phyloP scores from a whole-genome alignment of 1,140 invertebrate species.

The Acromyrmex heyeri region DNA sequence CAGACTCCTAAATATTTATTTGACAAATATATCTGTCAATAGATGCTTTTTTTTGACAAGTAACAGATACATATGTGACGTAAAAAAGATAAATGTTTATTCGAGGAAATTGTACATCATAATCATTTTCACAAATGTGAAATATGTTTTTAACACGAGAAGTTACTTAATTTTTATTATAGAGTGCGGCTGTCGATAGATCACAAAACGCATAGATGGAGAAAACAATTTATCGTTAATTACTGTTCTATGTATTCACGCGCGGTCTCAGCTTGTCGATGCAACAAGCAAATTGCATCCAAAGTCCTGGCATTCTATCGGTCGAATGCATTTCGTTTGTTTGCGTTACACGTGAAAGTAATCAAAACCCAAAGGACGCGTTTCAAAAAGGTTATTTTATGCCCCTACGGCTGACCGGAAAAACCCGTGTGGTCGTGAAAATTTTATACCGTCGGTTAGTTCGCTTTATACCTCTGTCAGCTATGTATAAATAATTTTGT shows the following conservation, averaged over 20 bases:
- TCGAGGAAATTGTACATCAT: background rate
- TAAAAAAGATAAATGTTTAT: background rate
- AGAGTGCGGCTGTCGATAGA: background rate
- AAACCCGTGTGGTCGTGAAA: slow-evolving; percentile 42
- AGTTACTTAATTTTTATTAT: slow-evolving; percentile 20
- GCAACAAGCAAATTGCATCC: slow-evolving; percentile 50
- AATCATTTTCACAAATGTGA: background rate
- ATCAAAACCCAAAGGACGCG: slow-evolving; percentile 47
- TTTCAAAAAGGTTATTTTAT: slow-evolving; percentile 40
- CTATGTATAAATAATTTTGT: slow-evolving; percentile 29
- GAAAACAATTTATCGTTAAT: slow-evolving; percentile 64
- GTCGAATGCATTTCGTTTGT: slow-evolving; percentile 40
- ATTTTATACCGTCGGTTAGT: slow-evolving; percentile 37
- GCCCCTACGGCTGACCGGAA: slow-evolving; percentile 23
- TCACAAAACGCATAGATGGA: slow-evolving; percentile 17
- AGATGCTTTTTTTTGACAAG: background rate
- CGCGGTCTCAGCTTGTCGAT: background rate
- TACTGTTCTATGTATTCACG: slow-evolving; percentile 26
- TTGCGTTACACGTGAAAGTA: slow-evolving; percentile 58
- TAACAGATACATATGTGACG: too few relatives aligned
- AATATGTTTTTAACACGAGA: background rate
- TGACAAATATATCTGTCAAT: background rate
- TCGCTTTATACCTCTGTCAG: background rate
- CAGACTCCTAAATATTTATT: slow-evolving; percentile 9
- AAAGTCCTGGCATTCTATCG: slow-evolving; percentile 1